These are phyloP conservation scores for Penaeus japonicus DNA, from an alignment of 1,140 invertebrate species.

Conservation along the genomic window DNA sequence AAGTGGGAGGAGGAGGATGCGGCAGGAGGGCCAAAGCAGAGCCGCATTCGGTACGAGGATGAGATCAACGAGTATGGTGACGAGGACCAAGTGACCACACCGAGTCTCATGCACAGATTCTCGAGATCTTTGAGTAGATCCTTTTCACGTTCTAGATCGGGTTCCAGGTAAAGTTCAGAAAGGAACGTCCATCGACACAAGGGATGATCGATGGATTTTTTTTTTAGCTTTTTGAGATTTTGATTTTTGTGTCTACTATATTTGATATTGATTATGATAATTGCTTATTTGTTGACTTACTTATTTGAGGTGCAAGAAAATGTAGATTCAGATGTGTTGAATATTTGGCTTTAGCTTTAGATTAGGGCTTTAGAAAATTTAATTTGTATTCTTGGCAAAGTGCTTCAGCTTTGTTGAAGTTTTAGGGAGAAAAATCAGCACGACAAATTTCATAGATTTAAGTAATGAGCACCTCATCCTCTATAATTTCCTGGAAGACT, in stretches of 20 bases:
- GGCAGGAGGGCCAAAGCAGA: slow-evolving; percentile 36
- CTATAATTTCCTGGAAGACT: no score
- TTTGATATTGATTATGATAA: no score
- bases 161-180: neutral
- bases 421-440: no score
- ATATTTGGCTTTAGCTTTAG: no score
- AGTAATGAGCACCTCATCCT: no score
- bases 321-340: no score
- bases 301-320: no score
- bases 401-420: no score
- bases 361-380: no score
- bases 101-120: slow-evolving; percentile 41
- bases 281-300: no score
- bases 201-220: neutral
- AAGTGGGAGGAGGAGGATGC: slow-evolving; percentile 56
- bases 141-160: slow-evolving; percentile 48
- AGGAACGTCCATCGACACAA: neutral
- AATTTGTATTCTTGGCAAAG: no score
- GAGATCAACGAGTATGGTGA: slow-evolving; percentile 40
- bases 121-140: slow-evolving; percentile 52
- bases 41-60: slow-evolving; percentile 55
- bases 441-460: no score
- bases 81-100: slow-evolving; percentile 26
- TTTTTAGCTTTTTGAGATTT: neutral
- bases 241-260: neutral